These are phyloP conservation scores for Todiramphus chloris DNA, from an alignment of 2,113 vertebrate genomes.

Conservation along the genomic window DNA sequence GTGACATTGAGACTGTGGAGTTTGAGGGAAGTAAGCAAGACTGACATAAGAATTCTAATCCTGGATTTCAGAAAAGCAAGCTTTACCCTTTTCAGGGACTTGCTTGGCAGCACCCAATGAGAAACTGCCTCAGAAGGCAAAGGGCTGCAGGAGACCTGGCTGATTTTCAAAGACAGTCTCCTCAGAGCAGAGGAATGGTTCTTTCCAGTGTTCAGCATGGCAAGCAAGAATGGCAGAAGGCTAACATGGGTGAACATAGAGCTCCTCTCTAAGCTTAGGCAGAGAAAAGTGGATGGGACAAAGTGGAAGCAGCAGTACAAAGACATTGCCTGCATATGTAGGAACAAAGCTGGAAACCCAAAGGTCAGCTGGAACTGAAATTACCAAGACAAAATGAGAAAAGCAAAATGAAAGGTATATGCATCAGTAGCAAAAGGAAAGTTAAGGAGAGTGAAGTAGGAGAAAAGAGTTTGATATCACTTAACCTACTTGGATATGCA, in stretches of 20 bases:
- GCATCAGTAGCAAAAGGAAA: not conserved
- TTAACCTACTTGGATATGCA: not conserved
- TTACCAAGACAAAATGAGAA: not conserved
- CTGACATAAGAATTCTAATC: not conserved
- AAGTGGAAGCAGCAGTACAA: not conserved
- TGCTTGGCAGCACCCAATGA: not conserved
- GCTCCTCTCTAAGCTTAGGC: not conserved
- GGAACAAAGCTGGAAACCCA: not conserved
- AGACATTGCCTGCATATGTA: not conserved
- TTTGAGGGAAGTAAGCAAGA: not conserved
- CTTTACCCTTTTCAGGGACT: not conserved
- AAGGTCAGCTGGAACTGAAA: not conserved
- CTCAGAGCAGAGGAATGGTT: not conserved
- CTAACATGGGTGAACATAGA: not conserved
- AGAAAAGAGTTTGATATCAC: not conserved
- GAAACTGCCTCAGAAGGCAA: not conserved
- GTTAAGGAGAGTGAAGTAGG: not conserved
- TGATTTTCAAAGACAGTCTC: not conserved
- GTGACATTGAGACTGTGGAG: not conserved
- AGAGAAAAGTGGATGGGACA: not conserved
- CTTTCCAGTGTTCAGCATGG: not conserved
- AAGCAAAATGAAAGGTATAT: not conserved
- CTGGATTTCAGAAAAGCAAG: not conserved
- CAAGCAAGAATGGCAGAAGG: not conserved
- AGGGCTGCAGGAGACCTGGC: not conserved